Conservation (phyloP, 2,888 invertebrate species). For the Microdon myrmicae region DNA sequence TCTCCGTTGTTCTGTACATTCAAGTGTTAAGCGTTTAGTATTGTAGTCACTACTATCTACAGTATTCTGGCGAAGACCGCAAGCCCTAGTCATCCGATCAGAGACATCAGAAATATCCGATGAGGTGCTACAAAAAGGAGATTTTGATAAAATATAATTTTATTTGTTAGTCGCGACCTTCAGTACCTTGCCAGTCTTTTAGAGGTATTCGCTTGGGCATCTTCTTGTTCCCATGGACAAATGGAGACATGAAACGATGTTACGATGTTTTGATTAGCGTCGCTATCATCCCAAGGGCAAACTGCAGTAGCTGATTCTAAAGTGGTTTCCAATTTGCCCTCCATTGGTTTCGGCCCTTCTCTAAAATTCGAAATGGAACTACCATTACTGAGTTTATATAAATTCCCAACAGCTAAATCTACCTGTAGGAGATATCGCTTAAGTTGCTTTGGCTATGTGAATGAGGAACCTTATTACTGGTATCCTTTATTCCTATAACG, state of each 20-base stretch:
- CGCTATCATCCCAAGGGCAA: slow-evolving; percentile 62
- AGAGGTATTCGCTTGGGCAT: slow-evolving; percentile 36
- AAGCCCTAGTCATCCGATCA: slow-evolving; percentile 73
- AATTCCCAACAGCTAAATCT: slow-evolving; percentile 53
- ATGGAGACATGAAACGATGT: slow-evolving; percentile 59
- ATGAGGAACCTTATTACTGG: slow-evolving; percentile 77
- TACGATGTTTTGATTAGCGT: slow-evolving; percentile 30
- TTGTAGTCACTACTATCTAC: slow-evolving; percentile 73
- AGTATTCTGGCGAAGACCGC: slow-evolving; percentile 75
- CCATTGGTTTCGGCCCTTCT: slow-evolving; percentile 26
- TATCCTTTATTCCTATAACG: slow-evolving; percentile 74
- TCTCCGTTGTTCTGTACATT: slow-evolving; percentile 63
- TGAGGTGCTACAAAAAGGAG: slow-evolving; percentile 55
- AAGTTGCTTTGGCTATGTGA: slow-evolving; percentile 92
- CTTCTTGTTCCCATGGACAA: slow-evolving; percentile 63
- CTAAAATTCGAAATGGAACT: slow-evolving; percentile 8
- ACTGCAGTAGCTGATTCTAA: slow-evolving; percentile 60
- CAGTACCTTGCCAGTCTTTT: slow-evolving; percentile 58
- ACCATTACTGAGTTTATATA: no score
- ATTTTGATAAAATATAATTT: neutral
- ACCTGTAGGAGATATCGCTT: slow-evolving; percentile 86
- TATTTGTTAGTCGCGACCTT: neutral
- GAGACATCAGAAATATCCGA: slow-evolving; percentile 77
- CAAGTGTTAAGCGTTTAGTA: slow-evolving; percentile 64
- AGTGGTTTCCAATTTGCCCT: slow-evolving; percentile 58